These are phyloP conservation scores for Rhegmatorhina hoffmannsi DNA, from an alignment of 2,113 vertebrate species.

Conservation along the genomic window DNA sequence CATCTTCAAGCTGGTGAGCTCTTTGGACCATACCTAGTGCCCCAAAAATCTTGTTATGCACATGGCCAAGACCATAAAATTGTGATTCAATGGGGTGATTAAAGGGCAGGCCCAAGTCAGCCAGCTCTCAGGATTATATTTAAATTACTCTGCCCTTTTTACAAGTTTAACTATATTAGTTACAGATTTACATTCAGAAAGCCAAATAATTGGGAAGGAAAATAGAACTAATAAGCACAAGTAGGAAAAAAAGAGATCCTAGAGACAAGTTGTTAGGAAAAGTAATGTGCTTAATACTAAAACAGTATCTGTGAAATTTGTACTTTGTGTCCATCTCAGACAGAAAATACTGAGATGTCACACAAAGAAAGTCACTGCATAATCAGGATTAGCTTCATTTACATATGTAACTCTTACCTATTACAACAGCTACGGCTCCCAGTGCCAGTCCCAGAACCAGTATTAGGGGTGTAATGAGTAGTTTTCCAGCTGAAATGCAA, in stretches of 20 bases:
- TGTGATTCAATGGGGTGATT: neutral
- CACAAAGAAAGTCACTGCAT: neutral
- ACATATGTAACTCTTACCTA: constrained; percentile 82
- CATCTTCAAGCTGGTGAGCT: neutral
- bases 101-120: neutral
- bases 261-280: neutral
- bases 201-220: neutral
- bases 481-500: constrained; percentile 87
- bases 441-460: constrained; percentile 90
- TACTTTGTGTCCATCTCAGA: neutral
- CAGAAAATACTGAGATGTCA: neutral
- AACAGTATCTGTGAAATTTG: neutral
- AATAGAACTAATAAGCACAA: neutral
- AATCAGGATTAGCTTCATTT: neutral
- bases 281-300: neutral
- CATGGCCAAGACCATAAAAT: neutral
- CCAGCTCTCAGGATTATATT: accelerated
- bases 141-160: neutral
- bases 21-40: neutral
- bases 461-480: constrained; percentile 90
- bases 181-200: neutral
- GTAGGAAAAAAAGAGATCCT: neutral
- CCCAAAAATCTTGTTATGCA: neutral
- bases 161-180: neutral
- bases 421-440: constrained; percentile 90